These are phyloP conservation scores for Falco punctatus DNA, from an alignment of 2,113 vertebrate genomes.

Conservation along the genomic window DNA sequence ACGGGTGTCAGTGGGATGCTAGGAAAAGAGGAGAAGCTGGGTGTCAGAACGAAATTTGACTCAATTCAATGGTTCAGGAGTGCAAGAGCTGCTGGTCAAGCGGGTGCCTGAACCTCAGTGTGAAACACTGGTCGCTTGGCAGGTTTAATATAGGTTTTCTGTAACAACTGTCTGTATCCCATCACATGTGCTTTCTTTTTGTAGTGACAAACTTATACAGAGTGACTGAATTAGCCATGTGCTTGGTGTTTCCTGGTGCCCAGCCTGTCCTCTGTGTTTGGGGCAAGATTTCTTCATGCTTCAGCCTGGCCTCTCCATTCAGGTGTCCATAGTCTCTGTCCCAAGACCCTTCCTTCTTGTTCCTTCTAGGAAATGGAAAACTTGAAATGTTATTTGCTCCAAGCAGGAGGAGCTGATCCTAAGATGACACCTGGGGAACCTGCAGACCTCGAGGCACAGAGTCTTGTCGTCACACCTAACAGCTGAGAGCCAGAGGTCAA, in stretches of 20 bases:
- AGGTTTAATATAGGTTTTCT: not conserved
- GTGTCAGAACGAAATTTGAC: not conserved
- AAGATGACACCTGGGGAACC: not conserved
- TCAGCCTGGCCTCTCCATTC: not conserved
- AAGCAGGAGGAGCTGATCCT: not conserved
- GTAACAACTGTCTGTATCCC: not conserved
- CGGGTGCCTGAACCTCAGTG: not conserved
- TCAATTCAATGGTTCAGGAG: not conserved
- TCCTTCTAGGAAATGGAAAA: not conserved
- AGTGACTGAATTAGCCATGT: not conserved
- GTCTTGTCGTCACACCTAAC: not conserved
- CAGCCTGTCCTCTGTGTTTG: not conserved
- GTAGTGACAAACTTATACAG: not conserved
- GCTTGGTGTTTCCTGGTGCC: not conserved
- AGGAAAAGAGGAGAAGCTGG: not conserved
- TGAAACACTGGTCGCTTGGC: not conserved
- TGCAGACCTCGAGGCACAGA: not conserved
- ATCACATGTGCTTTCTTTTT: not conserved
- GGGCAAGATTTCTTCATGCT: not conserved
- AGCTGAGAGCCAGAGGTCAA: no score
- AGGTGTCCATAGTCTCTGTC: not conserved
- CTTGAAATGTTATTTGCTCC: not conserved
- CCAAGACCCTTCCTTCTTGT: not conserved
- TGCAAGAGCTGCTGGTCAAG: not conserved
- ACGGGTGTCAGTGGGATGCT: not conserved